phyloP scores from a whole-genome alignment of 2,113 vertebrate species.

The Tupaia chinensis region DNA sequence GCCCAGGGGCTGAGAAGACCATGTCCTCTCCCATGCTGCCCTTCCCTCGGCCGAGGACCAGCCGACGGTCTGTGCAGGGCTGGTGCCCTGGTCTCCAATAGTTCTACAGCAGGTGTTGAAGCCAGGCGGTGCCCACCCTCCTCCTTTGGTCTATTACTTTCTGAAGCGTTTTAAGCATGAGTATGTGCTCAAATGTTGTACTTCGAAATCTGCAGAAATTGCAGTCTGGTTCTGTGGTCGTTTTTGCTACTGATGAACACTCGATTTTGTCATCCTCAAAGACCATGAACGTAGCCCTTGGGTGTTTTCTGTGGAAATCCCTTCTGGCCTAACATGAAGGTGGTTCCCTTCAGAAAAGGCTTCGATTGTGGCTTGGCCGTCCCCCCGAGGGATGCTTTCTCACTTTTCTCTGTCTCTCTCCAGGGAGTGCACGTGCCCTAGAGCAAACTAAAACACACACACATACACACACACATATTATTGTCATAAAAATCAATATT shows the following conservation, averaged over 20 bases:
- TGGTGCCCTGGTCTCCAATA: accelerated
- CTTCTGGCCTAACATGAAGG: neutral
- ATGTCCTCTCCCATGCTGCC: too few species aligned
- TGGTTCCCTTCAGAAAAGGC: neutral
- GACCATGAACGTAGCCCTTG: neutral
- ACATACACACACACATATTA: too few species aligned
- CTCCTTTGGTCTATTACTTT: neutral
- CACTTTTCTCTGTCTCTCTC: too few species aligned
- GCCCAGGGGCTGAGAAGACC: too few species aligned
- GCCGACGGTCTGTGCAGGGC: too few species aligned
- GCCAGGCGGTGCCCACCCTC: too few species aligned
- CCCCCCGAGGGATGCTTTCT: too few species aligned
- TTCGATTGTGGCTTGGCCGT: too few species aligned
- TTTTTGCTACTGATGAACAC: neutral
- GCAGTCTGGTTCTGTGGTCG: neutral
- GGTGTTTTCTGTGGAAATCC: neutral
- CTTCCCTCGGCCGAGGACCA: too few species aligned
- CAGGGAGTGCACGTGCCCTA: too few species aligned
- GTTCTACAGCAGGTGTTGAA: accelerated
- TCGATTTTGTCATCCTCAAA: neutral
- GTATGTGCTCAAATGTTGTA: neutral
- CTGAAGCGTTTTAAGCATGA: neutral
- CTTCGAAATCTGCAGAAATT: neutral
- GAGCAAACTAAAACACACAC: too few species aligned
- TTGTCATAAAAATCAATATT: too few species aligned